Base-by-base conservation (phyloP, 1,140 invertebrate genomes). In the Danaus plexippus region DNA sequence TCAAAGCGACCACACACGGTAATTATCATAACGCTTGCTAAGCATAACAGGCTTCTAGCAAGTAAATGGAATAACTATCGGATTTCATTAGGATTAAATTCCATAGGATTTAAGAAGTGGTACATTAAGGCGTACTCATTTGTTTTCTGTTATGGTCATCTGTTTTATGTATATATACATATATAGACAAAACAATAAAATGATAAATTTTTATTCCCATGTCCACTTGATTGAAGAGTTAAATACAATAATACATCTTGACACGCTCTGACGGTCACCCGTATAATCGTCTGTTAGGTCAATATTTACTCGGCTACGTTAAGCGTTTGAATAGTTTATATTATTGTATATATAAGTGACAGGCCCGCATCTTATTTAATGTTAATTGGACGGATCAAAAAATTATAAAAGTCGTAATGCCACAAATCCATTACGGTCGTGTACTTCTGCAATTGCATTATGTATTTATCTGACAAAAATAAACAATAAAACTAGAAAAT, bases 251-350 rank as follows among this genome's bases (percentile, higher is more conserved):
- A 52, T 47, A 22, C 15, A 32, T 58, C 42, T 50, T 57, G 54
- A 66, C 56, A 52, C 51, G 60, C 49, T 63, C 63, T 50, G 64
- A 62, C 48, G 40, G 69, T 64, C 67, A 59, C 73, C 74, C 71
- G 74, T 76, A 76, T 75, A 58, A 59, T 54, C 56, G 45, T 52
- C 63, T 55, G 59, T 72, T 69, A 63, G 56, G 54, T 64, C 68
- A 69, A 73, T 73, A 67, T 75, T 69, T 55, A 43, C 52, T 48
- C 40, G 47, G 52, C 56, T 63, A 51, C 64, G 52, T 55, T 54
- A 53, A 64, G 61, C 64, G 54, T 54, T 66, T 58, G 59, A 64
- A 66, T 64, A 61, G 56, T 49, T 53, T 64, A 52, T 32, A 52
- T 72, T 63, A 71, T 63, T 65, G 51, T 41, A 51, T 52, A 48